Evolutionary conservation across 2,113 vertebrate genomes (phyloP).

Genomic region (Grantiella picta): DNA sequence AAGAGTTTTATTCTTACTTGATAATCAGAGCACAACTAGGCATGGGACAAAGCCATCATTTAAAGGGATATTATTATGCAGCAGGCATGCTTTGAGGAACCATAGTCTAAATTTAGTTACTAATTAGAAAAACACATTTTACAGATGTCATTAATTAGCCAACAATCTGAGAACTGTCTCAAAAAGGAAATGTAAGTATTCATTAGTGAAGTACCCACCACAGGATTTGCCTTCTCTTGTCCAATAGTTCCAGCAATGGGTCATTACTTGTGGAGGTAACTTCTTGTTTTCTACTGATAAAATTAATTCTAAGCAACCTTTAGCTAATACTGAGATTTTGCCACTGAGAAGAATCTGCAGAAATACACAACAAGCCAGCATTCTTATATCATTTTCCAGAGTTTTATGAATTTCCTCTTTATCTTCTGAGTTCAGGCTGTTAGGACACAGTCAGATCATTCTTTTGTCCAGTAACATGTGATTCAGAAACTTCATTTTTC

Average conservation of each 20-base stretch:
- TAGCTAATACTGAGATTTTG: neutral
- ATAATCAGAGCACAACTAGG: slow-evolving; percentile 37
- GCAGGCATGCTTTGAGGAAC: neutral
- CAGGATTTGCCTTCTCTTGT: neutral
- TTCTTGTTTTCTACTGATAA: neutral
- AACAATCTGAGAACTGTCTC: neutral
- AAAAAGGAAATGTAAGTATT: neutral
- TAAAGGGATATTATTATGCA: slow-evolving; percentile 49
- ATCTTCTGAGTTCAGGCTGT: neutral
- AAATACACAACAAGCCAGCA: neutral
- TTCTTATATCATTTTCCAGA: neutral
- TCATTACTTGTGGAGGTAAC: neutral
- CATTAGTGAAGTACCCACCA: neutral
- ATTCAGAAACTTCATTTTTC: neutral
- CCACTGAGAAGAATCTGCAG: neutral
- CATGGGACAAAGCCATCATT: slow-evolving; percentile 39
- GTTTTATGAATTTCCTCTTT: neutral
- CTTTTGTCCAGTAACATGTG: neutral
- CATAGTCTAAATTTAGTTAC: slow-evolving; percentile 8
- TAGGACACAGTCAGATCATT: neutral
- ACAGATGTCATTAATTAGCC: slow-evolving; percentile 26
- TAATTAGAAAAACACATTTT: slow-evolving; percentile 52
- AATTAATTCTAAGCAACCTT: neutral
- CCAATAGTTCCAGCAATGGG: neutral
- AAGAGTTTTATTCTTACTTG: slow-evolving; percentile 55